Conservation (phyloP, 2,113 vertebrate species). For the Nesoenas mayeri region DNA sequence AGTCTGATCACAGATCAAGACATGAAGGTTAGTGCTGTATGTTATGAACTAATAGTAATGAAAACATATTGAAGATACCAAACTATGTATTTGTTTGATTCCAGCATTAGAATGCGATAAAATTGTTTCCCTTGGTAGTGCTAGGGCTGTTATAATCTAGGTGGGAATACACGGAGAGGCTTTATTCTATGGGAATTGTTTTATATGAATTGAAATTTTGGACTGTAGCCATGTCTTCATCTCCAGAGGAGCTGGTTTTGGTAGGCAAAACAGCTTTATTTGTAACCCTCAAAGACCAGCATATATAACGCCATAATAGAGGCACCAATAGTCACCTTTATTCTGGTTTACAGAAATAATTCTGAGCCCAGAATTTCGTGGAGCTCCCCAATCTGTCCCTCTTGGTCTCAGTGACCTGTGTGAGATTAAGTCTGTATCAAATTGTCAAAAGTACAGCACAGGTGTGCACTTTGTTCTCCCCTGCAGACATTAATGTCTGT, state of each 20-base stretch:
- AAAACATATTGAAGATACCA: background rate
- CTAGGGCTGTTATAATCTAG: background rate
- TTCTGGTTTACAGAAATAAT: background rate
- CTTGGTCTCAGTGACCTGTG: background rate
- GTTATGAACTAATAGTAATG: background rate
- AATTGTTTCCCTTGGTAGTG: background rate
- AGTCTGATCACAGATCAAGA: constrained; percentile 95
- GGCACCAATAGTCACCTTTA: background rate
- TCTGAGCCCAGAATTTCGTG: background rate
- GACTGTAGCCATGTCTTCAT: background rate
- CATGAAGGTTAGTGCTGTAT: constrained; percentile 89
- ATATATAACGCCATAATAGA: background rate
- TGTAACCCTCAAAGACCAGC: background rate
- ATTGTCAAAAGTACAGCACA: background rate
- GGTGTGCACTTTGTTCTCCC: background rate
- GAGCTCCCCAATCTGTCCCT: background rate
- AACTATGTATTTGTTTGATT: background rate
- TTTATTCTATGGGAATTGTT: background rate
- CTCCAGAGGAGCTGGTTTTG: background rate
- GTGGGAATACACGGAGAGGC: background rate
- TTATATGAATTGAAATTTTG: background rate
- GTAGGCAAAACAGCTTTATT: background rate
- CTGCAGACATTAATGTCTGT: background rate
- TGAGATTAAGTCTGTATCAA: background rate
- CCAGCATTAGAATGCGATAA: background rate